Conservation (phyloP, 2,888 invertebrate species). For the Lithophane ornitopus region DNA sequence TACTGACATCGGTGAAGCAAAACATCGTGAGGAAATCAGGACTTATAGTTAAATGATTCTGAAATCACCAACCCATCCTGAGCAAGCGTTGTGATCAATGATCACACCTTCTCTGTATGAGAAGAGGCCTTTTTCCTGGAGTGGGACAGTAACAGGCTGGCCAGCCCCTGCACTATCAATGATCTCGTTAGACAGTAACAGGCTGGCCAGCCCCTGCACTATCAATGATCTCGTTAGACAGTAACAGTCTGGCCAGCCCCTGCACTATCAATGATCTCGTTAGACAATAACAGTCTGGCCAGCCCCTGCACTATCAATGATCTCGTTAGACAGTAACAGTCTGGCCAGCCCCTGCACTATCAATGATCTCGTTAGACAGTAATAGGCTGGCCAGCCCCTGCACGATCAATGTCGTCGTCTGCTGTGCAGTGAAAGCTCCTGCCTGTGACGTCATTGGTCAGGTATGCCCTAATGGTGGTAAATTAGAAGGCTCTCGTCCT, state of each 20-base stretch:
- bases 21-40: neutral
- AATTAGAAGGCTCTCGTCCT: slow-evolving; percentile 52
- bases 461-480: slow-evolving; percentile 67
- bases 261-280: neutral
- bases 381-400: neutral
- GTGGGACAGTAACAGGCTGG: too few relatives aligned
- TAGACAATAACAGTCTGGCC: too few relatives aligned
- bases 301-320: neutral
- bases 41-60: neutral
- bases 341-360: neutral
- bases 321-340: too few relatives aligned
- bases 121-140: neutral
- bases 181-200: too few relatives aligned
- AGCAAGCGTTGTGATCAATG: neutral
- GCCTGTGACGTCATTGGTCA: slow-evolving; percentile 61
- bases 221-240: too few relatives aligned
- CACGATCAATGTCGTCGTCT: neutral
- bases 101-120: neutral
- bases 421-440: neutral
- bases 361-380: neutral
- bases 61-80: neutral
- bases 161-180: neutral
- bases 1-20: neutral
- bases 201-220: neutral
- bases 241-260: too few relatives aligned